These are phyloP conservation scores for Caenorhabditis brenneri DNA, from an alignment of 1,140 invertebrate species.

Conservation along the genomic window DNA sequence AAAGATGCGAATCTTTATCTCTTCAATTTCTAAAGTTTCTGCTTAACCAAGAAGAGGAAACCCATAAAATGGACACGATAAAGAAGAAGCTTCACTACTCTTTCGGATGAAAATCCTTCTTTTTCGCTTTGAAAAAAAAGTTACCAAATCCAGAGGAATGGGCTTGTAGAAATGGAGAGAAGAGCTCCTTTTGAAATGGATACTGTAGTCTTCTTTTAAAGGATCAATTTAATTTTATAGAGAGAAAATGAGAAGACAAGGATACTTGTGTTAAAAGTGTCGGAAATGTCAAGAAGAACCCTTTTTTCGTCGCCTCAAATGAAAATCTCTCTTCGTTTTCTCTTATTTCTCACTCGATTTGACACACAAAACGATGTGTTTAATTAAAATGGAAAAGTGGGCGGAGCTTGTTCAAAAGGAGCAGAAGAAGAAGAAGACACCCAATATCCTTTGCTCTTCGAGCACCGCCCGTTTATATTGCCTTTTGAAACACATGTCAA, in stretches of 20 bases:
- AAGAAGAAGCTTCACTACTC: not conserved
- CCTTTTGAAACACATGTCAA: conserved; percentile 43
- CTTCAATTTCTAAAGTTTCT: not conserved
- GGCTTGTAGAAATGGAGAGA: too few species aligned
- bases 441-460: conserved; percentile 16
- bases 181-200: too few species aligned
- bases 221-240: too few species aligned
- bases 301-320: not conserved
- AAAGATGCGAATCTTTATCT: conserved; percentile 11
- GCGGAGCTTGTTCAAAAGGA: not conserved
- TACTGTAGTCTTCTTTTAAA: too few species aligned
- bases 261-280: conserved; percentile 7
- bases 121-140: not conserved
- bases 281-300: conserved; percentile 39
- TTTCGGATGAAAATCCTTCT: not conserved
- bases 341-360: not conserved
- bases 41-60: not conserved
- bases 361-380: conserved; percentile 42
- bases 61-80: conserved; percentile 12
- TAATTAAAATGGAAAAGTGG: conserved; percentile 41
- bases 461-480: conserved; percentile 37
- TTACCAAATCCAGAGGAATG: not conserved
- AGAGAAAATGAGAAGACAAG: not conserved
- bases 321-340: not conserved
- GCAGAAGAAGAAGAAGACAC: conserved; percentile 5